These are phyloP conservation scores for Agrilus planipennis DNA, from an alignment of 1,140 invertebrate species.

Conservation along the genomic window DNA sequence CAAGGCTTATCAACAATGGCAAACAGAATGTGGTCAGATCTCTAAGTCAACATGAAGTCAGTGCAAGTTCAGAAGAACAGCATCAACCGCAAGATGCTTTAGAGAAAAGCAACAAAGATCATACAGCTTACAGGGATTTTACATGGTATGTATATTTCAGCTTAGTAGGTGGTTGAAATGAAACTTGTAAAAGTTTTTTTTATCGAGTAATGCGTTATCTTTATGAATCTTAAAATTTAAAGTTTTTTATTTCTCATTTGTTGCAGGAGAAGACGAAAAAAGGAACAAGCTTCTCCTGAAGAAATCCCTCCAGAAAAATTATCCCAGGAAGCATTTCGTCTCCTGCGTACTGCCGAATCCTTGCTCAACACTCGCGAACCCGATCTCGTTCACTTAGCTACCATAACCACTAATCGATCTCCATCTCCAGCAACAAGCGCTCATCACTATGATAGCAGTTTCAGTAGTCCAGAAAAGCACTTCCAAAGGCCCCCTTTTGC, in stretches of 20 bases:
- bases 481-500: slow-evolving; percentile 19
- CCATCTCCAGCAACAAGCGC: too few species aligned
- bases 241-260: not conserved
- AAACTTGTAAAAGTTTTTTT: too few species aligned
- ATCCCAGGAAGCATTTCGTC: slow-evolving; percentile 52
- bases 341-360: slow-evolving; percentile 54
- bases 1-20: slow-evolving; percentile 14
- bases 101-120: slow-evolving; percentile 11
- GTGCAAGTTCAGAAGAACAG: not conserved
- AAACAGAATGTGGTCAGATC: slow-evolving; percentile 31
- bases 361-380: slow-evolving; percentile 50
- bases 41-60: slow-evolving; percentile 43
- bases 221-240: not conserved
- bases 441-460: too few species aligned
- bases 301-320: slow-evolving; percentile 51
- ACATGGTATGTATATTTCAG: slow-evolving; percentile 39
- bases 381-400: slow-evolving; percentile 37
- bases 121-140: slow-evolving; percentile 37
- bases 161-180: too few species aligned
- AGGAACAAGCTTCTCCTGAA: slow-evolving; percentile 25
- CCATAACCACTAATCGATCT: slow-evolving; percentile 17
- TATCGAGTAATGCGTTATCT: too few species aligned
- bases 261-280: slow-evolving; percentile 18
- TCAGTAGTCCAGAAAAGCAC: slow-evolving; percentile 27
- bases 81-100: too few species aligned